Evolutionary conservation across 1,140 invertebrate genomes (phyloP).

Genomic region (Metaphire vulgaris): DNA sequence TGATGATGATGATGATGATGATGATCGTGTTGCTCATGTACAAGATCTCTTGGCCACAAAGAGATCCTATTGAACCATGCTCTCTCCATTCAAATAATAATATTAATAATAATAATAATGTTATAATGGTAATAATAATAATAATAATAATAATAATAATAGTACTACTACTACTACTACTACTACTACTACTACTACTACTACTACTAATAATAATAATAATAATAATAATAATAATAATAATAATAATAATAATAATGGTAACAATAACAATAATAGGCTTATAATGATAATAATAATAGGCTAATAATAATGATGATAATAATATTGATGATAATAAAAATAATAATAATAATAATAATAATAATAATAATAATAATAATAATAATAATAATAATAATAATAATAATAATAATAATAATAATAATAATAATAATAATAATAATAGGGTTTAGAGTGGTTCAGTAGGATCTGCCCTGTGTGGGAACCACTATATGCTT

Average conservation of each 20-base stretch:
- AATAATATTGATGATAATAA: not conserved
- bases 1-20: not conserved
- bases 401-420: no score
- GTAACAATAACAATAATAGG: not conserved
- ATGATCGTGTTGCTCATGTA: not conserved
- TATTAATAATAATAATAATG: not conserved
- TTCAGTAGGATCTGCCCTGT: no score
- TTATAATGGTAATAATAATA: constrained; percentile 2
- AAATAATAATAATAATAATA: constrained; percentile 5
- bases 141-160: not conserved
- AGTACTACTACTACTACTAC: constrained; percentile 6
- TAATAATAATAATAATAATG: not conserved
- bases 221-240: not conserved
- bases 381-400: constrained; percentile 1
- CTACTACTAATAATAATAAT: no score
- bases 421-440: no score
- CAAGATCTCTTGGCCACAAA: not conserved
- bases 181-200: not conserved
- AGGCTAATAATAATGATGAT: not conserved
- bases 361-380: not conserved
- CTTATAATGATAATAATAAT: not conserved
- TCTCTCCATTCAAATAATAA: not conserved
- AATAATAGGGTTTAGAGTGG: no score
- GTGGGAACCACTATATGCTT: no score
- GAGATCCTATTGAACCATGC: not conserved